Percentiles rank a stretch among this genome's conserved stretches.
These are phyloP conservation scores for Ia io DNA, from an alignment of 2,113 vertebrate genomes.

Conservation along the genomic window DNA sequence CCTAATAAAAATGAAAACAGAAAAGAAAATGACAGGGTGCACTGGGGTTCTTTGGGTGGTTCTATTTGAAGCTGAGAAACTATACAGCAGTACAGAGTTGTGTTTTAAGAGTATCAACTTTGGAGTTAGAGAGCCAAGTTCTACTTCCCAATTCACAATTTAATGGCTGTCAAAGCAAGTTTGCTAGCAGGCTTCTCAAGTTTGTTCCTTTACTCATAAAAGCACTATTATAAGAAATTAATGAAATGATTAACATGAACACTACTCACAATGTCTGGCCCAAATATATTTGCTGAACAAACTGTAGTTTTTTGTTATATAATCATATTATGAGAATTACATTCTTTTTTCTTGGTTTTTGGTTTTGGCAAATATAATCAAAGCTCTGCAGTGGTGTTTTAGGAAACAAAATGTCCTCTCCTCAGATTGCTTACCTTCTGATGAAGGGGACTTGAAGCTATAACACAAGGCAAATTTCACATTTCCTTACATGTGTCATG, in stretches of 20 bases:
- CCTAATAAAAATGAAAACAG: background rate
- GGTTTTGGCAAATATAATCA: background rate
- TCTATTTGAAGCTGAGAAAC: conserved; percentile 3
- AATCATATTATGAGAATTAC: background rate
- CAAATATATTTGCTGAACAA: background rate
- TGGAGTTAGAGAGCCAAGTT: background rate
- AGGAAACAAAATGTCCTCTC: background rate
- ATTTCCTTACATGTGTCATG: background rate
- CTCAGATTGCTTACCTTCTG: background rate
- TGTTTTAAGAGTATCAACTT: background rate
- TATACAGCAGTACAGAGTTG: background rate
- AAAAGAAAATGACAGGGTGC: background rate
- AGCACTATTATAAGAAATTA: background rate
- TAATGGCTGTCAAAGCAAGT: background rate
- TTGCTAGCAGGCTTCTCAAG: background rate
- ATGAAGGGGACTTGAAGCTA: background rate
- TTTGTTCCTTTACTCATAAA: background rate
- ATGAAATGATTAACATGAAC: background rate
- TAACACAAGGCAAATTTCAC: background rate
- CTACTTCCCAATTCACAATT: background rate
- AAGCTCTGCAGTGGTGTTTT: background rate
- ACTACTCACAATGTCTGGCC: background rate
- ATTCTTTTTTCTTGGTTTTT: background rate
- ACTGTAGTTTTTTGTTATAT: background rate
- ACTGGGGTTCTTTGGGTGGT: background rate